phyloP scores from a whole-genome alignment of 2,113 vertebrate genomes.

The Heteronetta atricapilla region DNA sequence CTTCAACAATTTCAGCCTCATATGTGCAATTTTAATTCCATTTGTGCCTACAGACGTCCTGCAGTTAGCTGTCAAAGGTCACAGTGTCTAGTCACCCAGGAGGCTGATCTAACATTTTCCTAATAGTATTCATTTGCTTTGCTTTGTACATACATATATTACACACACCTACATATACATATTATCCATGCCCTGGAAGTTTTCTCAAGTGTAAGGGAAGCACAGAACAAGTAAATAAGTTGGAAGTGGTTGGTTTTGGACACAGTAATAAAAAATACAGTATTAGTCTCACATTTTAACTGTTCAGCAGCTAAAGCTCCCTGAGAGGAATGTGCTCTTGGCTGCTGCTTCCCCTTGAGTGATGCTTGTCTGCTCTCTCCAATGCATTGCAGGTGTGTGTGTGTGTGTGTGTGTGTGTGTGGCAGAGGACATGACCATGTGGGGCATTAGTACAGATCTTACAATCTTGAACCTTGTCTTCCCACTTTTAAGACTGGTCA shows the following conservation, averaged over 20 bases:
- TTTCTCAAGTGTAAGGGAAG: background rate
- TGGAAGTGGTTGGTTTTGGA: background rate
- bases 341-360: background rate
- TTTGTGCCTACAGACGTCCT: background rate
- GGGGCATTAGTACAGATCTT: background rate
- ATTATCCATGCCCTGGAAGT: background rate
- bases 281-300: background rate
- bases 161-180: background rate
- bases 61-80: background rate
- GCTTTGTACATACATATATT: background rate
- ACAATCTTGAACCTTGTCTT: background rate
- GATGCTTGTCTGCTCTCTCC: rapidly evolving
- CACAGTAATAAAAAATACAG: background rate
- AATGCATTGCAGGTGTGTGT: rapidly evolving
- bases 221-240: background rate
- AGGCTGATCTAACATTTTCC: background rate
- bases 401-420: too few relatives aligned
- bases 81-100: background rate
- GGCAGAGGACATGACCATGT: background rate
- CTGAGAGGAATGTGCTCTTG: rapidly evolving
- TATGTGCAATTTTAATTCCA: background rate
- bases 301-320: background rate
- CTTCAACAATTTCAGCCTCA: background rate
- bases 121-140: background rate
- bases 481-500: background rate